These are phyloP conservation scores for Tiliacea citrago DNA, from an alignment of 2,888 invertebrate genomes.

Conservation along the genomic window DNA sequence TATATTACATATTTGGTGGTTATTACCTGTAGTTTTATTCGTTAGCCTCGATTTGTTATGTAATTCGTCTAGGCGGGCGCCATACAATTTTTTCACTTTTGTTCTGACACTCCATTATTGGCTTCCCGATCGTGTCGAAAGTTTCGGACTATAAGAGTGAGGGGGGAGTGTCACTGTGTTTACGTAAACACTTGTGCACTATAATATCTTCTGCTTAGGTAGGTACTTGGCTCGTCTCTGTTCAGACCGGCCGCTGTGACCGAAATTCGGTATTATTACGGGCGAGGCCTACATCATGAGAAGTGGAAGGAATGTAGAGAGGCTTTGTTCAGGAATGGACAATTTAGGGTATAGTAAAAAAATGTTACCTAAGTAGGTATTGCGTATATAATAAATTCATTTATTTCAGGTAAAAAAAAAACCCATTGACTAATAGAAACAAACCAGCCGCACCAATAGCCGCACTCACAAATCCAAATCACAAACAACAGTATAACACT, in stretches of 20 bases:
- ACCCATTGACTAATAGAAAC: no score
- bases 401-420: no score
- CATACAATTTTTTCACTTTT: not conserved
- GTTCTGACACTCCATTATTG: not conserved
- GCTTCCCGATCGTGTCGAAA: not conserved
- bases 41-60: conserved; percentile 13
- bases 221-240: not conserved
- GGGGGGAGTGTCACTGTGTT: not conserved
- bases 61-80: conserved; percentile 1
- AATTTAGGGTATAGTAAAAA: not conserved
- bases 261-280: not conserved
- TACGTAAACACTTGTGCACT: not conserved
- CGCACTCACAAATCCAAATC: no score
- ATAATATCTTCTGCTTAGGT: not conserved
- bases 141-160: not conserved
- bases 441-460: no score
- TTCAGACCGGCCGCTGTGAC: not conserved
- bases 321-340: not conserved
- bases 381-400: no score
- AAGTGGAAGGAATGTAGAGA: no score
- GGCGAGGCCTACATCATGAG: not conserved
- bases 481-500: no score
- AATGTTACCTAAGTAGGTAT: not conserved
- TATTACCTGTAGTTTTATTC: conserved; percentile 22
- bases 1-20: conserved; percentile 23